Conservation (phyloP, 2,888 invertebrate species). For the Tenthredo amoena region DNA sequence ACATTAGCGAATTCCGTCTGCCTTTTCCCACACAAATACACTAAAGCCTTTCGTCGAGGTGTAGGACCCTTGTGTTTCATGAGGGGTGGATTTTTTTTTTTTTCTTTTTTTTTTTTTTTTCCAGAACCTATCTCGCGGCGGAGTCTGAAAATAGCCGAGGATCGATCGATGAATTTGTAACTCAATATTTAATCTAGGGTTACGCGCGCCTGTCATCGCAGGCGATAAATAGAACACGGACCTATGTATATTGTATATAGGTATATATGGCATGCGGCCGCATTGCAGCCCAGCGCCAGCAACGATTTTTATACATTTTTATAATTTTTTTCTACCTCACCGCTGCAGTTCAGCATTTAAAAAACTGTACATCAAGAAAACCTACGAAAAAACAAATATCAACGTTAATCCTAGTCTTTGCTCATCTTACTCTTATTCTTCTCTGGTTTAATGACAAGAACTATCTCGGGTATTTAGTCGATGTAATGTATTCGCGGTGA, state of each 20-base stretch:
- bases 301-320: not conserved
- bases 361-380: too few species aligned
- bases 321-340: not conserved
- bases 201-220: slow-evolving; percentile 13
- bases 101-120: not conserved
- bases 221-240: slow-evolving; percentile 17
- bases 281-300: not conserved
- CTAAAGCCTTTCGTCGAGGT: not conserved
- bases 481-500: not conserved
- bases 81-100: not conserved
- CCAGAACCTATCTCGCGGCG: not conserved
- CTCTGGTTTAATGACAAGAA: not conserved
- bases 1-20: not conserved
- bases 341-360: too few species aligned
- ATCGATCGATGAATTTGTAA: slow-evolving; percentile 35
- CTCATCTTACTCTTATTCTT: too few species aligned
- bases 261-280: not conserved
- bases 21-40: not conserved
- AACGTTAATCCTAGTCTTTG: not conserved
- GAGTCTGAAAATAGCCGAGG: not conserved
- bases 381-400: too few species aligned
- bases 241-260: not conserved
- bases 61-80: not conserved
- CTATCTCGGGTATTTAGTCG: too few species aligned
- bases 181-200: slow-evolving; percentile 30